Evolutionary conservation across 2,797 vertebrate species (phyloP).

Genomic region (Heteromormyrus szaboi): DNA sequence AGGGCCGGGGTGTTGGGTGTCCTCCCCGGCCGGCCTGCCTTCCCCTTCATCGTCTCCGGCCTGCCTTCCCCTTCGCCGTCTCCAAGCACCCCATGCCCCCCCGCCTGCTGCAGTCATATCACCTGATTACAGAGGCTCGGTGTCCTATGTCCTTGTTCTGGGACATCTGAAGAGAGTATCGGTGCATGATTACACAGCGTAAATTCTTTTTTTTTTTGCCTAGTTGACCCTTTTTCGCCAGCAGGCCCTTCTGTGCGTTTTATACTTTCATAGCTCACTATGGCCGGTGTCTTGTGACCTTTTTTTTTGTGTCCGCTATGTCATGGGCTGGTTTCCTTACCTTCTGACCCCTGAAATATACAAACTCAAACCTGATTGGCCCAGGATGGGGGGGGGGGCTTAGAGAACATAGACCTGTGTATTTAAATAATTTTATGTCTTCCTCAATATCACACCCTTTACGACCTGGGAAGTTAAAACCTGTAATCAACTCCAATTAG

Average conservation of each 20-base stretch:
- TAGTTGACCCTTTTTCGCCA: not conserved
- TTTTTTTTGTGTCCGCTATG: no score
- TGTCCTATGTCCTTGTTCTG: not conserved
- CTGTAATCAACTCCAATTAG: not conserved
- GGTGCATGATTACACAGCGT: not conserved
- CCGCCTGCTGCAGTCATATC: not conserved
- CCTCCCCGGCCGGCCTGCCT: not conserved
- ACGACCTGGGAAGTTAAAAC: not conserved
- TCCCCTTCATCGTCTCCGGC: not conserved
- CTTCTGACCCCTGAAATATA: not conserved
- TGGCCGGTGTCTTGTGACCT: no score
- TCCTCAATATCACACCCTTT: not conserved
- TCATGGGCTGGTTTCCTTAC: not conserved
- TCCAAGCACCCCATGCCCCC: not conserved
- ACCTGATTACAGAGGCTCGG: not conserved
- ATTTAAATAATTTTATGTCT: not conserved
- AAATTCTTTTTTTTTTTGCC: not conserved
- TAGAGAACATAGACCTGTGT: not conserved
- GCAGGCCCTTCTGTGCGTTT: not conserved
- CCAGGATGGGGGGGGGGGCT: not conserved
- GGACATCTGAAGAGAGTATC: not conserved
- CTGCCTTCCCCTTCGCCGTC: not conserved
- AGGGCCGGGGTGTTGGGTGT: not conserved
- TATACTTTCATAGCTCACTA: not conserved
- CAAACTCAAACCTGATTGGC: not conserved